Evolutionary conservation across 2,888 invertebrate species (phyloP).

Genomic region (Archips xylosteana): DNA sequence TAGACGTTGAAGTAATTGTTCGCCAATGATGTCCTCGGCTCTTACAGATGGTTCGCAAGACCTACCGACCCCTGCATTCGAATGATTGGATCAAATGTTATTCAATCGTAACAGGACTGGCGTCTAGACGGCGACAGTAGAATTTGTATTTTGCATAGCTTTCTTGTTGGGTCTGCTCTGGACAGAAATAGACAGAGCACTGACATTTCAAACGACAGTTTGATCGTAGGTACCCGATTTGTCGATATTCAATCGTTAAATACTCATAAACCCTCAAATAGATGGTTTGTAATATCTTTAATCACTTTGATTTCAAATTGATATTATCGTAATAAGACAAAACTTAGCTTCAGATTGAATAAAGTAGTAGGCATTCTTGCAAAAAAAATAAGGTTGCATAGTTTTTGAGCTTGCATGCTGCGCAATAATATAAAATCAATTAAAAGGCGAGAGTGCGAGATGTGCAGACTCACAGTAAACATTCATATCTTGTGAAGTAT

Average conservation of each 20-base stretch:
- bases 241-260: constrained; percentile 66
- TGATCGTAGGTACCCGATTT: constrained; percentile 70
- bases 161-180: constrained; percentile 78
- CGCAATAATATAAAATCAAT: constrained; percentile 28
- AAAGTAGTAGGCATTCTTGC: neutral
- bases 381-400: neutral
- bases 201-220: constrained; percentile 75
- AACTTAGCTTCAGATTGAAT: neutral
- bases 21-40: constrained; percentile 57
- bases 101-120: constrained; percentile 77
- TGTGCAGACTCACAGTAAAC: constrained; percentile 28
- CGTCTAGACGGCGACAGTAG: constrained; percentile 82
- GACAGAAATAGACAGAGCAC: constrained; percentile 81
- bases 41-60: constrained; percentile 65
- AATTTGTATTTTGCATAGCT: constrained; percentile 81
- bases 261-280: constrained; percentile 53
- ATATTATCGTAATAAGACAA: neutral
- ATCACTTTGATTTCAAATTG: neutral
- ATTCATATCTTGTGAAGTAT: constrained; percentile 40
- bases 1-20: constrained; percentile 66
- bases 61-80: constrained; percentile 77
- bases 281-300: constrained; percentile 37
- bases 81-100: constrained; percentile 84
- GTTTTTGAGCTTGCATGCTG: neutral
- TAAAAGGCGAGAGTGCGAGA: constrained; percentile 8